phyloP scores from a whole-genome alignment of 2,888 invertebrate genomes.

The Drosophila flavopinicola region DNA sequence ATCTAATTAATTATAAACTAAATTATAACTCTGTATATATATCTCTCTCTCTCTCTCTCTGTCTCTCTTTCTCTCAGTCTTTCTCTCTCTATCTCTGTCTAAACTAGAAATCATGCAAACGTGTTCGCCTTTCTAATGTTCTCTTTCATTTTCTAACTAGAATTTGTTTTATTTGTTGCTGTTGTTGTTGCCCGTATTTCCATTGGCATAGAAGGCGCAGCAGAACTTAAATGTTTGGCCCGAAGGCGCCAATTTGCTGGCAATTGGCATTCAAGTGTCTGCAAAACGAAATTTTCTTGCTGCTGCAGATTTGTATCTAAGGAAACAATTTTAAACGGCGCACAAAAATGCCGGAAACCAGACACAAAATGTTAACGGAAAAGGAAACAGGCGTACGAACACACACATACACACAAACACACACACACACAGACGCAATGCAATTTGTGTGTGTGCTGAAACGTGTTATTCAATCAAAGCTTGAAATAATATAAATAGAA shows the following conservation, averaged over 20 bases:
- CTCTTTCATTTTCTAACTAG: constrained; percentile 20
- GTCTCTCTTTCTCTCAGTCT: background rate
- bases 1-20: constrained; percentile 14
- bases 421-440: constrained; percentile 8
- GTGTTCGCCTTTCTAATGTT: constrained; percentile 41
- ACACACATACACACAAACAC: constrained; percentile 18
- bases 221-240: constrained; percentile 62
- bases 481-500: constrained; percentile 1
- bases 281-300: constrained; percentile 48
- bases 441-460: constrained; percentile 13
- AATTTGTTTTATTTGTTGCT: constrained; percentile 14
- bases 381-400: constrained; percentile 68
- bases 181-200: constrained; percentile 9
- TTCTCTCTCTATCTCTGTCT: background rate
- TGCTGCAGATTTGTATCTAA: constrained; percentile 68
- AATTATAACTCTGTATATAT: constrained; percentile 4
- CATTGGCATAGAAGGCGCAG: background rate
- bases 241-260: constrained; percentile 69
- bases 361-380: constrained; percentile 79
- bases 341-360: constrained; percentile 80
- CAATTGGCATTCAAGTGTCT: constrained; percentile 73
- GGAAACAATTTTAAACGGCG: constrained; percentile 78
- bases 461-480: constrained; percentile 1
- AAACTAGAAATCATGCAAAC: constrained; percentile 3
- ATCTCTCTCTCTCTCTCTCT: background rate